Base-by-base conservation (phyloP, 2,888 invertebrate genomes). In the Nephrotoma flavescens region DNA sequence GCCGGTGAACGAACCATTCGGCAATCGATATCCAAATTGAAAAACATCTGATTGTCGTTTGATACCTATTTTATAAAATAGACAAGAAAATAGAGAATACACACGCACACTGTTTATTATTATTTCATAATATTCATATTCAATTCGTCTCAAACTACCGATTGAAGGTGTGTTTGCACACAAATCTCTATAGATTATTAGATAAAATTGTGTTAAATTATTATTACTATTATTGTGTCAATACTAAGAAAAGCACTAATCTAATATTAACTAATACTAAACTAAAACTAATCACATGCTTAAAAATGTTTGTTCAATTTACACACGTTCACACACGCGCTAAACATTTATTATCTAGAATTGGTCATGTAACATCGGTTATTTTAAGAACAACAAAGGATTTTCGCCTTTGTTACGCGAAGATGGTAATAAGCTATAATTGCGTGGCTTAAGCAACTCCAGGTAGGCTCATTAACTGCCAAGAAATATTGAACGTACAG, bases 1-100 rank as follows among this genome's bases (percentile, higher is more conserved):
- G 4, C 92, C 92, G 57, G 89, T 90, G 11, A 89, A 91, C 0
- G 91, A 90, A 0, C 92, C 92, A 88, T 92, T 91, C 1, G 89
- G 87, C 41, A 89, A 87, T 6, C 89, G 90, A 6, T 90, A 89
- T 0, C 91, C 91, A 88, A 90, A 91, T 87, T 89, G 90, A 45
- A 88, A 88, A 9, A 89, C 89, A 87, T 90, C 90, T 0, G 91
- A 90, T 89, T 89, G 89, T 7, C 89, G 87, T 6, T 89, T 89
- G 7, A 89, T 86, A 2, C 90, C 87, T 0, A 89, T 89, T 86
- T 90, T 90, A 88, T 41, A 41, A 86, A 86, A 71, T 15, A 52
- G 7, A 6, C 7, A 52, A 52, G 6, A 31, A 31, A 31, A 71
- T 71, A 71, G 31, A 31, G 0, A 52, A 52, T n/a, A 52, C 52